A percentile compares a stretch with the other conserved stretches of the same genome.
phyloP scores from a whole-genome alignment of 2,113 vertebrate species.

The Crotophaga sulcirostris region DNA sequence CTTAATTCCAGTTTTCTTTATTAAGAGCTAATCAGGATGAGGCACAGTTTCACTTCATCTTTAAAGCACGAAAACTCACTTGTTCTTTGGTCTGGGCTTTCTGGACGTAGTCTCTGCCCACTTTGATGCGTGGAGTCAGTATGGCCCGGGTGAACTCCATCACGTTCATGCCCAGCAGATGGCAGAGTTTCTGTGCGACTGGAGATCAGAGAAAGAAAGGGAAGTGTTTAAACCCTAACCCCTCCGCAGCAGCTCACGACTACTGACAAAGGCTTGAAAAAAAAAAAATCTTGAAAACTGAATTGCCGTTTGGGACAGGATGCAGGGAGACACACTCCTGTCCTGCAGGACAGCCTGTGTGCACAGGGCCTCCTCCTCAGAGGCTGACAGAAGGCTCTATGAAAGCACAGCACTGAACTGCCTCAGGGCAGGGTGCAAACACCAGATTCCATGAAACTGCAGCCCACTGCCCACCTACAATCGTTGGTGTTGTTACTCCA shows the following conservation, averaged over 20 bases:
- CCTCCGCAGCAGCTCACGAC: not conserved
- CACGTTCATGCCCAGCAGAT: constrained; percentile 94
- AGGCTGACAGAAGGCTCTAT: accelerated
- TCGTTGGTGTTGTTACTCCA: accelerated
- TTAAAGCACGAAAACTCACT: constrained; percentile 67
- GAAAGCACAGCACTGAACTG: not conserved
- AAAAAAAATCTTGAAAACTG: not conserved
- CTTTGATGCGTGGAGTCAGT: constrained; percentile 95
- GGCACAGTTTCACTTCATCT: accelerated
- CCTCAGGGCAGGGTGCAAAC: accelerated
- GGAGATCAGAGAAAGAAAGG: not conserved
- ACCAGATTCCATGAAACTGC: too few species aligned
- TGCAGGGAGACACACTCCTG: not conserved
- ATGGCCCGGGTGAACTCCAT: constrained; percentile 99
- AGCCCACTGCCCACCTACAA: not conserved
- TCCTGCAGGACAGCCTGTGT: accelerated
- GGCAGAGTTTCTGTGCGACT: constrained; percentile 98
- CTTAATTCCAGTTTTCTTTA: too few species aligned
- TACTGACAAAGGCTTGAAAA: not conserved
- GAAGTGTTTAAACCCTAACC: not conserved
- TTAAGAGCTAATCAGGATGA: not conserved
- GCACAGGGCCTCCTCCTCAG: not conserved
- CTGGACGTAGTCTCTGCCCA: constrained; percentile 97
- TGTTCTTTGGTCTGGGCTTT: constrained; percentile 99
- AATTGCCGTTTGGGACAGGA: accelerated